These are phyloP conservation scores for Palythoa caribaeorum DNA, from an alignment of 92 coral and sea anemone species.

Conservation along the genomic window DNA sequence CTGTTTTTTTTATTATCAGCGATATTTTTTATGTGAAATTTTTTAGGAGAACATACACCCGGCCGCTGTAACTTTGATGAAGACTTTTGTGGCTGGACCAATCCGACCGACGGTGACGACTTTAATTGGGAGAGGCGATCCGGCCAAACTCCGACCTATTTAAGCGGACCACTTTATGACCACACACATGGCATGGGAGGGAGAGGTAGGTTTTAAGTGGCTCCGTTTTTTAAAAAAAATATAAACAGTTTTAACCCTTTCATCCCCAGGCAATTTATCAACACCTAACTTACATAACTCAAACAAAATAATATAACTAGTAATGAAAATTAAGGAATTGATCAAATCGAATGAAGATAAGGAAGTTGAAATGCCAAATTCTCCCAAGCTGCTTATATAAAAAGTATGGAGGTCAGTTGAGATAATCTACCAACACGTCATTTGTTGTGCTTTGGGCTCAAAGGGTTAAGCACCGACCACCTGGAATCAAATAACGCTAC, in stretches of 20 bases:
- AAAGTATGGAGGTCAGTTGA: too few relatives aligned
- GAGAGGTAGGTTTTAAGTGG: constrained; percentile 43
- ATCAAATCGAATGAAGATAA: too few relatives aligned
- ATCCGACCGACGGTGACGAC: constrained; percentile 71
- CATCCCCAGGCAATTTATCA: too few relatives aligned
- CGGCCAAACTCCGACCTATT: constrained; percentile 64
- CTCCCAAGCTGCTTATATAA: too few relatives aligned
- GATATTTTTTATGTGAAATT: neutral
- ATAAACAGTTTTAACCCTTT: too few relatives aligned
- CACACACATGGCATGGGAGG: constrained; percentile 84
- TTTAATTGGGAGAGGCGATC: constrained; percentile 79
- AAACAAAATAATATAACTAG: too few relatives aligned
- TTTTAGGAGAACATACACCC: constrained; percentile 65
- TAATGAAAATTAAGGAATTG: too few relatives aligned
- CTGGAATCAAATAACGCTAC: neutral
- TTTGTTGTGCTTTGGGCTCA: too few relatives aligned
- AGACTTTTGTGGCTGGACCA: constrained; percentile 82
- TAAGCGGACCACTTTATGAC: constrained; percentile 85
- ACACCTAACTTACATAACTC: too few relatives aligned
- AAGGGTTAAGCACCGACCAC: neutral
- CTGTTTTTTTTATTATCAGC: neutral
- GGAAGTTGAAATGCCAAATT: too few relatives aligned
- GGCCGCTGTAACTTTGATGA: constrained; percentile 91
- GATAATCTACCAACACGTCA: too few relatives aligned
- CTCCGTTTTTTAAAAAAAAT: neutral